These are phyloP conservation scores for Acipenser oxyrinchus DNA, from an alignment of 2,797 vertebrate species.

Conservation along the genomic window DNA sequence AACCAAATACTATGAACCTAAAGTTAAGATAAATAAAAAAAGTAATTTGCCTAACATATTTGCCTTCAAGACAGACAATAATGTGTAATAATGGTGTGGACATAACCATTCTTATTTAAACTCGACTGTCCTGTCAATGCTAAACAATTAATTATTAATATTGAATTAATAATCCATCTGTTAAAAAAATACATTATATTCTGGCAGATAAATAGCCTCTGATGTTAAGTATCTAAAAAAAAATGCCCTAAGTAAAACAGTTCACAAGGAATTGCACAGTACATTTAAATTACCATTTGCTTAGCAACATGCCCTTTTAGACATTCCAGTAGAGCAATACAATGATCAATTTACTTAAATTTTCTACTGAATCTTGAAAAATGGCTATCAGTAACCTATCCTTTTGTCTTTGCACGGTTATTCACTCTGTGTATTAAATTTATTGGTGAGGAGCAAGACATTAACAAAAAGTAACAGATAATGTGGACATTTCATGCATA, in stretches of 20 bases:
- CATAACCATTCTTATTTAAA: no score
- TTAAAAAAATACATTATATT: conserved; percentile 53
- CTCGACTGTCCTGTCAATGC: no score
- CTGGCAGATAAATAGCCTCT: conserved; percentile 53
- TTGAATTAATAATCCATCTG: conserved; percentile 62
- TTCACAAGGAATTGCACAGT: conserved; percentile 65
- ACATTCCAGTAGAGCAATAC: conserved; percentile 68
- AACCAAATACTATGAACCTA: no score
- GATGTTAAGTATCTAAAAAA: conserved; percentile 63
- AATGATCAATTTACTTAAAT: conserved; percentile 85
- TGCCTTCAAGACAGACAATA: no score
- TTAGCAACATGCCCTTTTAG: conserved; percentile 73
- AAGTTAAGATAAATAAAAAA: no score
- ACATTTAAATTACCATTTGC: conserved; percentile 80
- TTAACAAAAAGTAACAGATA: conserved; percentile 84
- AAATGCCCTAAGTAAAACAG: conserved; percentile 72
- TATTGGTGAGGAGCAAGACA: conserved; percentile 73
- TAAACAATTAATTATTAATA: no score
- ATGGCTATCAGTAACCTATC: conserved; percentile 67
- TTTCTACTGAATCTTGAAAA: conserved; percentile 74
- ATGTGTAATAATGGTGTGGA: no score
- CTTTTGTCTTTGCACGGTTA: conserved; percentile 68
- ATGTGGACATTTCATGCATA: conserved; percentile 83
- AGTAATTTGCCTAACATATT: no score
- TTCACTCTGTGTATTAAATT: conserved; percentile 78